Conservation (phyloP, 1,140 invertebrate genomes). For the Drosophila pachea region DNA sequence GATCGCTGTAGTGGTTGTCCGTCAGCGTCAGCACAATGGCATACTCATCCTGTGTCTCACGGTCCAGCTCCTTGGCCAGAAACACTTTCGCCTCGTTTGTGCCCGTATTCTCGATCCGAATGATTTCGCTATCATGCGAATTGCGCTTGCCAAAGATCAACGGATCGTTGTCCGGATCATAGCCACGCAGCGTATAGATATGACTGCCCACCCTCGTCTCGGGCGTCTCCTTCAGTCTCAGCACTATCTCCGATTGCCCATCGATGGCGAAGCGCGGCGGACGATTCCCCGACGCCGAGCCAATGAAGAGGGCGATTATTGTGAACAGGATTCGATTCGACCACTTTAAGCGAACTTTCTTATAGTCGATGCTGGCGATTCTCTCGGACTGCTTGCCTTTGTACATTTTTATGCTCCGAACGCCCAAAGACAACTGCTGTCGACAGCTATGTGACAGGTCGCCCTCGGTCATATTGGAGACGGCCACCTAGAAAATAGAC, state of each 20-base stretch:
- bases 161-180: constrained; percentile 91
- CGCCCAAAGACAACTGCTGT: constrained; percentile 39
- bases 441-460: constrained; percentile 49
- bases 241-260: constrained; percentile 92
- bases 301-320: constrained; percentile 47
- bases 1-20: constrained; percentile 91
- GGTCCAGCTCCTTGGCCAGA: constrained; percentile 92
- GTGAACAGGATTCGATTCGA: constrained; percentile 22
- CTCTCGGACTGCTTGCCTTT: constrained; percentile 44
- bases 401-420: constrained; percentile 49
- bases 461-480: constrained; percentile 23
- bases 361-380: constrained; percentile 46
- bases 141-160: constrained; percentile 90
- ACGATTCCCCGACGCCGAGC: constrained; percentile 81
- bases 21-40: constrained; percentile 92
- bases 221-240: constrained; percentile 91
- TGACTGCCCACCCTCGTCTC: constrained; percentile 90
- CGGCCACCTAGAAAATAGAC: constrained; percentile 65
- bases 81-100: constrained; percentile 91
- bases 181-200: constrained; percentile 89
- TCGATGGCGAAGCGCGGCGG: constrained; percentile 91
- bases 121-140: constrained; percentile 88
- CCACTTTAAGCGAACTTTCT: constrained; percentile 72
- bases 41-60: constrained; percentile 93
- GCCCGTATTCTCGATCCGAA: constrained; percentile 89